A percentile compares a stretch with the other conserved stretches of the same genome.
Conservation (phyloP, 2,113 vertebrate genomes). For the Sardina pilchardus region DNA sequence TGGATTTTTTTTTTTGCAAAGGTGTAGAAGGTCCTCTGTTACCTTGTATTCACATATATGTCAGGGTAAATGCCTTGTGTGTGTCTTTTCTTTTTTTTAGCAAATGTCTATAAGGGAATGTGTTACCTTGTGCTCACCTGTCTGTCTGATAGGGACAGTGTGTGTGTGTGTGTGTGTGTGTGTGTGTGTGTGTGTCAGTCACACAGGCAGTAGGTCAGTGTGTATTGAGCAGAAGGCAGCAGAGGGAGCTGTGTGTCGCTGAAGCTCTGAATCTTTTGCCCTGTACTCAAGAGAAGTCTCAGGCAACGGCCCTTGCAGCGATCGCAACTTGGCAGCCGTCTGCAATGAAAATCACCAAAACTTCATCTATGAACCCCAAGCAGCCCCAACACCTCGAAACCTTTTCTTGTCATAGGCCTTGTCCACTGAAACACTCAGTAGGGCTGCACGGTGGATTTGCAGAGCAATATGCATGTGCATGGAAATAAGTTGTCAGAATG, state of each 20-base stretch:
- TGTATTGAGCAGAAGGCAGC: slow-evolving; percentile 47
- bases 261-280: slow-evolving; percentile 27
- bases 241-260: slow-evolving; percentile 70
- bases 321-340: background rate
- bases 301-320: background rate
- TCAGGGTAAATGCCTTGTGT: background rate
- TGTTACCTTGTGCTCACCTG: background rate
- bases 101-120: background rate
- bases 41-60: background rate
- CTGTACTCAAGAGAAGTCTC: background rate
- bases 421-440: background rate
- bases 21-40: background rate
- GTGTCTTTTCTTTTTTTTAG: background rate
- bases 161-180: slow-evolving; percentile 21
- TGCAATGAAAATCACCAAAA: background rate
- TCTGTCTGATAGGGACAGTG: background rate
- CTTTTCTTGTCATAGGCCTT: background rate
- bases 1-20: too few species aligned
- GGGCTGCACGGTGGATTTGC: background rate
- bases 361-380: background rate
- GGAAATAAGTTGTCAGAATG: slow-evolving; percentile 12
- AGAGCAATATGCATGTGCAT: background rate
- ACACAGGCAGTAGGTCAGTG: background rate
- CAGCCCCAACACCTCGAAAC: background rate
- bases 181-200: background rate